A percentile compares a stretch with the other conserved stretches of the same genome.
Evolutionary conservation across 2,113 vertebrate species (phyloP).

Genomic region (Centropus unirufus): DNA sequence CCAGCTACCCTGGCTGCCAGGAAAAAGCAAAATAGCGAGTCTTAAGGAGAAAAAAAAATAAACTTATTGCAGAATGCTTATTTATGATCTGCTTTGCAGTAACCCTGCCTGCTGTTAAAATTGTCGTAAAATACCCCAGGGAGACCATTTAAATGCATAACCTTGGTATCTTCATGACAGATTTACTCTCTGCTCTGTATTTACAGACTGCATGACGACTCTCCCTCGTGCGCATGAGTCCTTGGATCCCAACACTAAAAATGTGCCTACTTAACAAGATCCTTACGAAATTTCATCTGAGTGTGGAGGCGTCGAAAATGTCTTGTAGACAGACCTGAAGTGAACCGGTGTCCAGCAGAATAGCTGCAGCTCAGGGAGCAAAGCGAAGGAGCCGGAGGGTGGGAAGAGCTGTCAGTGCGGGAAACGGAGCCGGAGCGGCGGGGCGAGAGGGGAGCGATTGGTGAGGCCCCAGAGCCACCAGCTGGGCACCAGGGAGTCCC

Average conservation of each 20-base stretch:
- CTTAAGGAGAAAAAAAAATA: not conserved
- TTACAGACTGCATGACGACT: not conserved
- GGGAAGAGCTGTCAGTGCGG: not conserved
- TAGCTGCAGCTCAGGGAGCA: not conserved
- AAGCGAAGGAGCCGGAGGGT: not conserved
- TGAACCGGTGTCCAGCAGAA: not conserved
- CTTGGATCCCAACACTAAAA: not conserved
- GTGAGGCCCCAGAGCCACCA: not conserved
- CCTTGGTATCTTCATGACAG: not conserved
- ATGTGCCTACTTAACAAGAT: not conserved
- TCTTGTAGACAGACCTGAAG: not conserved
- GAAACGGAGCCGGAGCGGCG: not conserved
- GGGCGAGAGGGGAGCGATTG: not conserved
- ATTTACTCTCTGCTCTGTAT: not conserved
- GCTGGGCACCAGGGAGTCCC: fast-evolving
- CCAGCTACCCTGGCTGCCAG: not conserved
- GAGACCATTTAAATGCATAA: not conserved
- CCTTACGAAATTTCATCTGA: not conserved
- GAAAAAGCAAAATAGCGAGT: not conserved
- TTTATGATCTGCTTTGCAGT: constrained; percentile 7
- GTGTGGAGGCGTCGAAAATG: not conserved
- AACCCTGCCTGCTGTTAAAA: constrained; percentile 2
- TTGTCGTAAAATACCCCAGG: not conserved
- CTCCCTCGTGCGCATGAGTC: not conserved
- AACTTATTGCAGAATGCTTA: not conserved